Evolutionary conservation across 2,797 vertebrate genomes (phyloP).

Genomic region (Avahi laniger): DNA sequence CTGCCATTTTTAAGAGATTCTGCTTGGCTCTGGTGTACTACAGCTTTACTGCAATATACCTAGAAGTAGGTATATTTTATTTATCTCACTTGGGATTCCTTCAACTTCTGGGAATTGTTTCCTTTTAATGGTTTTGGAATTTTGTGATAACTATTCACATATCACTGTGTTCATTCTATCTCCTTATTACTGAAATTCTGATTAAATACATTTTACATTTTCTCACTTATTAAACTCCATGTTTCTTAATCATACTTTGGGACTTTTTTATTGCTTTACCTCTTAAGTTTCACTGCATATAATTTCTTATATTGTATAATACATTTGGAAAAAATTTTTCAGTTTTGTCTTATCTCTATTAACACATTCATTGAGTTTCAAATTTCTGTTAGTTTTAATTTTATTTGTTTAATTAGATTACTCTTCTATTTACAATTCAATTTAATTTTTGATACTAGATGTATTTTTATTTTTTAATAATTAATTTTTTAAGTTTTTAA

Average conservation of each 20-base stretch:
- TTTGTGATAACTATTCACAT: neutral
- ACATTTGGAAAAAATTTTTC: neutral
- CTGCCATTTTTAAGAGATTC: neutral
- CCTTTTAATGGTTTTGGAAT: neutral
- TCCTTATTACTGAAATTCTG: neutral
- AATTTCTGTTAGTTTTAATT: neutral
- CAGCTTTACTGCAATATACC: neutral
- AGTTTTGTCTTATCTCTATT: neutral
- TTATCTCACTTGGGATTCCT: neutral
- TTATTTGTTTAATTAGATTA: neutral
- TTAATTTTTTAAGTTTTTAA: neutral
- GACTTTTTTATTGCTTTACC: neutral
- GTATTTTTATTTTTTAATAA: neutral
- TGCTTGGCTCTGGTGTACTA: neutral
- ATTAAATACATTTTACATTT: neutral
- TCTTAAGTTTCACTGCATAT: neutral
- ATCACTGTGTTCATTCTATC: neutral
- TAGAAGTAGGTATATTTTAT: neutral
- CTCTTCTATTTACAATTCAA: neutral
- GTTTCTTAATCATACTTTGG: neutral
- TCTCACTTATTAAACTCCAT: neutral
- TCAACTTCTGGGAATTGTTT: neutral
- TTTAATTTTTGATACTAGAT: neutral
- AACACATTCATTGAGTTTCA: neutral
- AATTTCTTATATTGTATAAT: neutral